Evolutionary conservation across 2,113 vertebrate genomes (phyloP).

Genomic region (Pavo muticus): DNA sequence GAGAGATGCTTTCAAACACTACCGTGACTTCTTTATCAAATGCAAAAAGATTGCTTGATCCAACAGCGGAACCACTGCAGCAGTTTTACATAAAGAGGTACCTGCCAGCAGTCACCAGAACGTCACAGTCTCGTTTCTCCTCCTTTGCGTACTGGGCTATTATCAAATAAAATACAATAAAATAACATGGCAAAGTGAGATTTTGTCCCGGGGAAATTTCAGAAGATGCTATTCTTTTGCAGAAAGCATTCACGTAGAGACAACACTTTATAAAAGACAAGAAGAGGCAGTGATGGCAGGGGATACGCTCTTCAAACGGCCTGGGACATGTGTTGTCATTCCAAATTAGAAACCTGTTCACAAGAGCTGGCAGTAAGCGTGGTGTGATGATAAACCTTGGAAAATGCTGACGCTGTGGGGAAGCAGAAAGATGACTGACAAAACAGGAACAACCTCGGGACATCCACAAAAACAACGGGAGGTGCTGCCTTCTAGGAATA

Average conservation of each 20-base stretch:
- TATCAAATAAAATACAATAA: not conserved
- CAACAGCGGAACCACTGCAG: not conserved
- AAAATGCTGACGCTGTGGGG: constrained; percentile 30
- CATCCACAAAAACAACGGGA: constrained; percentile 7
- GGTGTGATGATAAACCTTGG: not conserved
- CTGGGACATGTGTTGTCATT: not conserved
- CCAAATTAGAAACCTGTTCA: constrained; percentile 20
- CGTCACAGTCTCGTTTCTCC: not conserved
- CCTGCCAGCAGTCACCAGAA: not conserved
- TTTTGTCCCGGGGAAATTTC: not conserved
- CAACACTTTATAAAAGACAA: not conserved
- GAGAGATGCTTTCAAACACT: not conserved
- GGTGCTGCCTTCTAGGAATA: constrained; percentile 5
- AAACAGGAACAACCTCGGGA: constrained; percentile 48
- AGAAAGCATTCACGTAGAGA: not conserved
- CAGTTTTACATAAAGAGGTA: not conserved
- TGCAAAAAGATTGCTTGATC: not conserved
- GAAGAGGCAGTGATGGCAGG: not conserved
- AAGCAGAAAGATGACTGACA: constrained; percentile 1
- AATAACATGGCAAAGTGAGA: not conserved
- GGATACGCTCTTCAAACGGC: not conserved
- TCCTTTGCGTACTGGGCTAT: not conserved
- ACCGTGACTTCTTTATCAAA: not conserved
- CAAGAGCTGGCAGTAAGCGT: constrained; percentile 14
- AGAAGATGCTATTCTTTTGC: not conserved